Percentiles rank a stretch among this genome's conserved stretches.
phyloP scores from a whole-genome alignment of 2,113 vertebrate species.

The Jacana jacana region DNA sequence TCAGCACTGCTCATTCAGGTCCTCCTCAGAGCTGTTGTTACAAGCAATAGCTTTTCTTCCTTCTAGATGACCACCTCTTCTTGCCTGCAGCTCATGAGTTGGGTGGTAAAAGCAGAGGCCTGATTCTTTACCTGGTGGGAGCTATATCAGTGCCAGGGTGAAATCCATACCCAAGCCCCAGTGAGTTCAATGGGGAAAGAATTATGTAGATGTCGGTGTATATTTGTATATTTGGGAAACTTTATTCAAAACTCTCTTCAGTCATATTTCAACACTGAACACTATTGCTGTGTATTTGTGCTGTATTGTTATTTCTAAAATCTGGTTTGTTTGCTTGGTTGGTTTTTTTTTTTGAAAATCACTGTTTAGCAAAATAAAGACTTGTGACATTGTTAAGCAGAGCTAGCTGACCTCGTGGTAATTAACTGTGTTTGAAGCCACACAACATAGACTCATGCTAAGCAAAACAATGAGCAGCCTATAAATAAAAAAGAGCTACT shows the following conservation, averaged over 20 bases:
- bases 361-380: neutral
- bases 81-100: neutral
- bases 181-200: accelerated
- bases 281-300: neutral
- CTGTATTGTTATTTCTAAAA: too few species aligned
- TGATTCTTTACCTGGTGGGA: neutral
- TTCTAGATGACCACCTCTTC: neutral
- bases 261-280: neutral
- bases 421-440: conserved; percentile 42
- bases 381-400: neutral
- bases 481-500: neutral
- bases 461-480: conserved; percentile 54
- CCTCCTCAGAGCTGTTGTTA: neutral
- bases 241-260: neutral
- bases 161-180: neutral
- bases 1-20: neutral
- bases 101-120: neutral
- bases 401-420: conserved; percentile 51
- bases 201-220: neutral
- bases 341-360: neutral
- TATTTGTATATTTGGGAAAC: neutral
- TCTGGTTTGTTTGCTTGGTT: too few species aligned
- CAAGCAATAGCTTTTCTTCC: neutral
- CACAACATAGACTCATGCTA: conserved; percentile 20
- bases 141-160: neutral